Evolutionary conservation across 2,113 vertebrate species (phyloP), one percentile per base, ranked within the genome.

Genomic region (Apteryx mantelli): DNA sequence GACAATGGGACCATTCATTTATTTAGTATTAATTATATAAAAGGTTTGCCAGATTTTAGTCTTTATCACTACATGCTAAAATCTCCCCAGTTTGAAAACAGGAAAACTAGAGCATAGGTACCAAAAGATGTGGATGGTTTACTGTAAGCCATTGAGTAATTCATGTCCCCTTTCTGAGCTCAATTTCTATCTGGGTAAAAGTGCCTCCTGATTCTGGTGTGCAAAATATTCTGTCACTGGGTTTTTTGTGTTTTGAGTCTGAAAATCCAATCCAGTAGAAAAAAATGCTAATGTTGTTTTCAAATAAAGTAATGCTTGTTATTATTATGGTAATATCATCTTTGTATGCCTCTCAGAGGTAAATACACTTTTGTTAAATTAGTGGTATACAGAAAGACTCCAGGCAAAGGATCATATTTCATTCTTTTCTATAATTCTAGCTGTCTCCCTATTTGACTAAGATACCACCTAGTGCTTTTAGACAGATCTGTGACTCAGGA

Each of bases 301-400:
- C 76, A 65, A 94, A 86, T 74, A 84, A 94, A 95, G 61, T 76
- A 91, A 79, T 89, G 73, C 74, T 87, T 85, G 82, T 91, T 77
- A 91, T 96, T 97, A 82, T 92, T 93, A 88, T 90, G 95, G 79
- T 93, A 95, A 95, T 91, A 56, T 8, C 82, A 30, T 92, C 86
- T 95, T 93, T 89, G 74, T 95, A 55, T 88, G 86, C 32, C 61
- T 90, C 89, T 95, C 42, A 2, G 76, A 93, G 76, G 94, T 91
- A 96, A 95, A 94, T 93, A 94, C 64, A 71, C 82, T 84, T 96
- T 89, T 93, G 91, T 94, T 91, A 91, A 78, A 91, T 89, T 94
- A 92, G 88, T 1, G 2, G 63, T 93, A 2, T 64, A 55, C 63
- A 93, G 79, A 87, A 93, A 58, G 79, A 81, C 64, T 96, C 44